Evolutionary conservation across 2,888 invertebrate species (phyloP).

Genomic region (Calameuta idolon): DNA sequence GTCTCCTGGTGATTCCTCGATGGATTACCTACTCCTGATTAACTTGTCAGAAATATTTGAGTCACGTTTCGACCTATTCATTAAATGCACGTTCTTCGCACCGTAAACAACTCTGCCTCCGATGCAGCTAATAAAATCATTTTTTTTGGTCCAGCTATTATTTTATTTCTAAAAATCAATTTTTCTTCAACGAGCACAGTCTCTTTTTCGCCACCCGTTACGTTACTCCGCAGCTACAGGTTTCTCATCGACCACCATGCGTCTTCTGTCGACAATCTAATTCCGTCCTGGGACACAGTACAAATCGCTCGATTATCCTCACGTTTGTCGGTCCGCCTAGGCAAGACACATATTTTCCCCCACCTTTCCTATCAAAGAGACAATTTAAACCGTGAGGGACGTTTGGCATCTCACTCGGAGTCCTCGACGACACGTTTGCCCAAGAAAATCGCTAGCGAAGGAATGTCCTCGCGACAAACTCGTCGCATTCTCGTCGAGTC

Average conservation of each 20-base stretch:
- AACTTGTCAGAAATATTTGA: slow-evolving; percentile 64
- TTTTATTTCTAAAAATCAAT: neutral
- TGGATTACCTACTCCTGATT: slow-evolving; percentile 54
- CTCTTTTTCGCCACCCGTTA: neutral
- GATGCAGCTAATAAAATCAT: neutral
- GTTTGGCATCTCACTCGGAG: neutral
- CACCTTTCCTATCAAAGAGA: neutral
- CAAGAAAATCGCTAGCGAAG: neutral
- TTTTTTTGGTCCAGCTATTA: neutral
- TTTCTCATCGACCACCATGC: neutral
- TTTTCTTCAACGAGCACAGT: neutral
- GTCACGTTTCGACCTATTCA: slow-evolving; percentile 62
- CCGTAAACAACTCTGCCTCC: neutral
- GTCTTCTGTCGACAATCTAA: neutral
- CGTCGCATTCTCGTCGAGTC: neutral
- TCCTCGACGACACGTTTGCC: neutral
- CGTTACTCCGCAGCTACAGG: neutral
- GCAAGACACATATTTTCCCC: neutral
- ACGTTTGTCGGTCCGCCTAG: neutral
- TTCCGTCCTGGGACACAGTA: neutral
- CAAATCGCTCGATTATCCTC: neutral
- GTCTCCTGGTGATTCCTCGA: slow-evolving; percentile 33
- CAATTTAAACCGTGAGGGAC: neutral
- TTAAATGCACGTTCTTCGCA: slow-evolving; percentile 37
- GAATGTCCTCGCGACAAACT: neutral